phyloP scores from a whole-genome alignment of 1,140 invertebrate species.

The Diachasma alloeum region DNA sequence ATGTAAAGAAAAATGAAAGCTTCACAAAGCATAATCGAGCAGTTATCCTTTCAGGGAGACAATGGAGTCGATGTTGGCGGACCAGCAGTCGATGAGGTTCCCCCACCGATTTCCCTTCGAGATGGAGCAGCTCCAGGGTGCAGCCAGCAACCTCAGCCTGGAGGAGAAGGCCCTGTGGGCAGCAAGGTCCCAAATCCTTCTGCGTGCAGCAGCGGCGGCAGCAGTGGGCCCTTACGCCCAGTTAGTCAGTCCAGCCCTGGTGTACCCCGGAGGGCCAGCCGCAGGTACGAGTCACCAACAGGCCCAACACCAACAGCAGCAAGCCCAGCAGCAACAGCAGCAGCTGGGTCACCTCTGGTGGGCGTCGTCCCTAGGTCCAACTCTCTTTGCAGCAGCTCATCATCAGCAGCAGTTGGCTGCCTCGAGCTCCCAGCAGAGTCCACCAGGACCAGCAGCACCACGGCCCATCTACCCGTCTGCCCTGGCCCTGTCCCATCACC shows the following conservation, averaged over 20 bases:
- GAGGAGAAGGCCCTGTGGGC: constrained; percentile 80
- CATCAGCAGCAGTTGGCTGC: constrained; percentile 54
- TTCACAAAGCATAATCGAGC: constrained; percentile 52
- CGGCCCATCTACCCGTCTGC: constrained; percentile 63
- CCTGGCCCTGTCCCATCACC: constrained; percentile 56
- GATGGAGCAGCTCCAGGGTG: constrained; percentile 69
- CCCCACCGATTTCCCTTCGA: constrained; percentile 77
- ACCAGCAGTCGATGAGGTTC: constrained; percentile 78
- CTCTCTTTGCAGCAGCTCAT: constrained; percentile 59
- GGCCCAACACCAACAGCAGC: constrained; percentile 39
- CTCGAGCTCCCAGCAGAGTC: constrained; percentile 48
- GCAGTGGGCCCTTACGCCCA: constrained; percentile 67
- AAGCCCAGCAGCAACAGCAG: constrained; percentile 46
- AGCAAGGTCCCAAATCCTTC: constrained; percentile 72
- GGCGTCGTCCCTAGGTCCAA: constrained; percentile 60
- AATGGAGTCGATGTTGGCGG: constrained; percentile 83
- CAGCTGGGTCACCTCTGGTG: constrained; percentile 61
- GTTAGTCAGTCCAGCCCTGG: constrained; percentile 60
- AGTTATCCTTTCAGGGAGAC: constrained; percentile 75
- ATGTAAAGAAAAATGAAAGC: neutral
- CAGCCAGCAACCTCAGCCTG: constrained; percentile 73
- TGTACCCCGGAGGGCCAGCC: constrained; percentile 55
- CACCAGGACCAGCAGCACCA: constrained; percentile 57
- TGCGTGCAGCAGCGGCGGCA: constrained; percentile 73
- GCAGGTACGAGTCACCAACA: constrained; percentile 53